Base-by-base conservation (phyloP, 1,140 invertebrate genomes). In the Drosophila tropicalis region DNA sequence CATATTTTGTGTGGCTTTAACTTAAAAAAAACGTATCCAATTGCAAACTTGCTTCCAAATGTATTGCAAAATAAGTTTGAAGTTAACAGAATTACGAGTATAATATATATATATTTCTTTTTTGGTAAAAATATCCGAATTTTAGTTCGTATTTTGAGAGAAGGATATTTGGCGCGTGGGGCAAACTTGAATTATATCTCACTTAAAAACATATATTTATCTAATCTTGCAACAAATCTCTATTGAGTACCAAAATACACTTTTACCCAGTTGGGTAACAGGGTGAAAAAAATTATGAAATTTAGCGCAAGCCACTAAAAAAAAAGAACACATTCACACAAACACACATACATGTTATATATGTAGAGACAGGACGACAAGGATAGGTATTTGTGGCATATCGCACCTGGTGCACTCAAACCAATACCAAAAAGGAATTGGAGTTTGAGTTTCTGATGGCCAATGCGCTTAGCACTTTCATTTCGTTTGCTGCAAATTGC, bases 381-480 rank as follows among this genome's bases (percentile, higher is more conserved):
- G 44, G 79, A 87, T 80, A 89, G 84, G 73, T 73, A 6, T 32
- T 32, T 32, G 56, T 15, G 40, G 73, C 77, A 72, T 89, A 87
- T 87, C 84, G 69, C 84, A 87, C 84, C 84, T 89, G 76, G 80
- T 76, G 73, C 84, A 87, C 71, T 58, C 71, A 62, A 22, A 44
- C 62, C n/a, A 65, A 58, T 66, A 34, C 25, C 4, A 66, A 66
- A 41, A 29, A 7, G 36, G 67, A 41, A n/a, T 41, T 41, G 44
- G 44, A 19, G 44, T 15, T 12, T 47, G 39, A 56, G 15, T 58
- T 72, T 82, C 64, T 79, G 84, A 84, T 70, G 72, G 72, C 70
- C 84, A 80, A 87, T 83, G 83, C 84, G 84, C 80, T 83, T 89
- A 87, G 84, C 77, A 83, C 73, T 87, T 87, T 87, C 79, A 83